These are phyloP conservation scores for Lepidocolaptes lacrymiger DNA, from an alignment of 2,797 vertebrate genomes.

Conservation along the genomic window DNA sequence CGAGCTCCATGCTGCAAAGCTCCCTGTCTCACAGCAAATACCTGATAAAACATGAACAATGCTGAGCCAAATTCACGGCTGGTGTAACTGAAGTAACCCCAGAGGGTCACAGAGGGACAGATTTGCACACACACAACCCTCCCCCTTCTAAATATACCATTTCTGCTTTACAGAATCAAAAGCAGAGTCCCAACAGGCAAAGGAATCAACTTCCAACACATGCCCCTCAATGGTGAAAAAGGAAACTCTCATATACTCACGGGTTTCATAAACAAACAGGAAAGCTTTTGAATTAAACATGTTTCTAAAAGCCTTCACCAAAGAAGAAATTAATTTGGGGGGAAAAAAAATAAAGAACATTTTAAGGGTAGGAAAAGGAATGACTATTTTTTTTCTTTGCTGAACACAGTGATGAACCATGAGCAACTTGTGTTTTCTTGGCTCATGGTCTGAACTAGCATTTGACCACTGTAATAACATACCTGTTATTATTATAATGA, in stretches of 20 bases:
- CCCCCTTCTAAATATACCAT: neutral
- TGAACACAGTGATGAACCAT: neutral
- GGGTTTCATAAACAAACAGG: neutral
- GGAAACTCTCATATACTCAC: conserved; percentile 9
- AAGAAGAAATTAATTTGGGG: neutral
- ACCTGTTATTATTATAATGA: neutral
- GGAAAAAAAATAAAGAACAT: neutral
- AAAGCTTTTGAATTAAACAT: neutral
- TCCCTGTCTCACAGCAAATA: neutral
- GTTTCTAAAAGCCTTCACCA: neutral
- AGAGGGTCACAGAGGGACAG: neutral
- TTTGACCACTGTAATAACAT: neutral
- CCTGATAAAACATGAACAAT: neutral
- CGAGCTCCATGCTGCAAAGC: conserved; percentile 7
- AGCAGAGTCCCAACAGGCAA: neutral
- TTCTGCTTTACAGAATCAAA: conserved; percentile 17
- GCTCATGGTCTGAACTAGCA: neutral
- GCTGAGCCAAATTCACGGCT: neutral
- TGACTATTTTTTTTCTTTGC: neutral
- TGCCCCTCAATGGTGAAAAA: neutral
- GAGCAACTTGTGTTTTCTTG: neutral
- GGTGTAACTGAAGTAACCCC: conserved; percentile 26
- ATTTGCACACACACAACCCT: neutral
- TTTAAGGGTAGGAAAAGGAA: neutral
- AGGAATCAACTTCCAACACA: conserved; percentile 47